phyloP scores from a whole-genome alignment of 2,888 invertebrate species.

The Steinernema carpocapsae region DNA sequence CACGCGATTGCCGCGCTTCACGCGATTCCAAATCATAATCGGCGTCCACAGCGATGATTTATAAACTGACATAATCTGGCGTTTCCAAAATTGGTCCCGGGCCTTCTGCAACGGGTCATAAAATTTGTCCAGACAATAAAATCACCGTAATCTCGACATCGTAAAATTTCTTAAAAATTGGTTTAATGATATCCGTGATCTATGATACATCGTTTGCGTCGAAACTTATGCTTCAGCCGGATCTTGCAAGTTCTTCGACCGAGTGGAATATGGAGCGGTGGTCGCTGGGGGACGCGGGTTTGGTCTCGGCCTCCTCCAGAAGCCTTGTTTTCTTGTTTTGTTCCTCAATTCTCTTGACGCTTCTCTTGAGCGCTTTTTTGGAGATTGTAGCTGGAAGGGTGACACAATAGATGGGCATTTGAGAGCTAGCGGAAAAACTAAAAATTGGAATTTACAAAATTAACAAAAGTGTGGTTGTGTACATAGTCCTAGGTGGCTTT shows the following conservation, averaged over 20 bases:
- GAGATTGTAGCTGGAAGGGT: slow-evolving; percentile 20
- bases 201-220: slow-evolving; percentile 6
- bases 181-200: slow-evolving; percentile 3
- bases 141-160: not conserved
- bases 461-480: not conserved
- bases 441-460: not conserved
- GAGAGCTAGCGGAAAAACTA: slow-evolving; percentile 13
- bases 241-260: not conserved
- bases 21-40: no score
- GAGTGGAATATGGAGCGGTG: slow-evolving; percentile 8
- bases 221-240: not conserved
- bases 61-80: slow-evolving; percentile 9
- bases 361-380: slow-evolving; percentile 11
- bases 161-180: not conserved
- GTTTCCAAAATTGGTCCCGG: not conserved
- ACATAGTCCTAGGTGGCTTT: slow-evolving; percentile 17
- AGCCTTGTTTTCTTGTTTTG: slow-evolving; percentile 1
- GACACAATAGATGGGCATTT: slow-evolving; percentile 19
- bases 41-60: not conserved
- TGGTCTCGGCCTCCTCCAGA: not conserved
- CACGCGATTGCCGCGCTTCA: not conserved
- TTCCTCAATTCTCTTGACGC: slow-evolving; percentile 18
- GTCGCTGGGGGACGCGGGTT: not conserved
- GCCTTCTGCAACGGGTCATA: slow-evolving; percentile 5
- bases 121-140: not conserved